Conservation (phyloP, 2,888 invertebrate genomes). For the Mimas tiliae region DNA sequence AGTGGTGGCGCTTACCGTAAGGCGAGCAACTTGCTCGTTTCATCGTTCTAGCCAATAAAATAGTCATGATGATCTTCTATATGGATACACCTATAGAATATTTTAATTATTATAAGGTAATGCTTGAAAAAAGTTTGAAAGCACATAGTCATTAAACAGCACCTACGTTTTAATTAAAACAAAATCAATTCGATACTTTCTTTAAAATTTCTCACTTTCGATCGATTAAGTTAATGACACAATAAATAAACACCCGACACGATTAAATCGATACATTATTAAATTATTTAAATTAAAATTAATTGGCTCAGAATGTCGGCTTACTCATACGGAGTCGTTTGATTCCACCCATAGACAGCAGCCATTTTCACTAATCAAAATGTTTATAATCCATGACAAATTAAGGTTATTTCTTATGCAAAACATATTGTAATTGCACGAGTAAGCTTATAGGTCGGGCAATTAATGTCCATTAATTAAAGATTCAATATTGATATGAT, state of each 20-base stretch:
- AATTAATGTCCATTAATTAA: slow-evolving; percentile 20
- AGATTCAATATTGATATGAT: slow-evolving; percentile 9
- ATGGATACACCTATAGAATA: too few species aligned
- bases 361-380: slow-evolving; percentile 24
- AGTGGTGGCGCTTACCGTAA: too few species aligned
- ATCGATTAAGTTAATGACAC: slow-evolving; percentile 11
- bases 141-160: neutral
- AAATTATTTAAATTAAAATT: slow-evolving; percentile 11
- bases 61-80: too few species aligned
- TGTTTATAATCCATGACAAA: slow-evolving; percentile 28
- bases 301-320: slow-evolving; percentile 6
- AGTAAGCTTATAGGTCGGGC: neutral
- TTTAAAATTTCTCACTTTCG: neutral
- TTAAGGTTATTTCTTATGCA: slow-evolving; percentile 23
- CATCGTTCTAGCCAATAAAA: too few species aligned
- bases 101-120: neutral
- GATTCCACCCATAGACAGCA: neutral
- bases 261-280: neutral
- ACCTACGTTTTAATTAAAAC: slow-evolving; percentile 3
- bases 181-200: slow-evolving; percentile 1
- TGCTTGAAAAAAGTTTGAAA: neutral
- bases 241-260: slow-evolving; percentile 1
- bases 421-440: slow-evolving; percentile 22
- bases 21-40: too few species aligned
- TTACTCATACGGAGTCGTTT: slow-evolving; percentile 15